Base-by-base conservation (phyloP, 2,797 vertebrate genomes). In the Neoniphon sammara region DNA sequence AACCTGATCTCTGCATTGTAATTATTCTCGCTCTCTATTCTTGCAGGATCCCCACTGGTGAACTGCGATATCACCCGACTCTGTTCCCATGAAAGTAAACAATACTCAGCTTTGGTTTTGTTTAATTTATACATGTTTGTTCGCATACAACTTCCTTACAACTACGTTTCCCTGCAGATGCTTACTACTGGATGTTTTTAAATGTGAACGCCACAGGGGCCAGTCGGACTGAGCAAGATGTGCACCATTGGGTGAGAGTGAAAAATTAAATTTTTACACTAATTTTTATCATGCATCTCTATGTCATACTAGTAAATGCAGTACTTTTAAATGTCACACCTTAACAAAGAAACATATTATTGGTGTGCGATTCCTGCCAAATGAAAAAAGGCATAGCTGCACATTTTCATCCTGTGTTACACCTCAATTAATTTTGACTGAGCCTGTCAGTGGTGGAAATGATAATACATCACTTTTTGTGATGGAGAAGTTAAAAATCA, bases 141-240 rank as follows among this genome's bases (percentile, higher is more conserved):
- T 6, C 0, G 0, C 1, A 23, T 54, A 23, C 27, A 20, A 23
- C 47, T 15, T 21, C 47, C 30, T 56, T 4, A 63, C 7, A 4
- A 7, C 5, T 63, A 10, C 9, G 9, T 44, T 7, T 63, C 30
- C 56, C 62, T 44, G 34, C 76, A 94, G 93, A 44, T 49, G 84
- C 84, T n/a, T 87, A 87, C 31, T 94, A 87, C 59, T 93, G 87
- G 92, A 90, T 93, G 81, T 14, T 73, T 6, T 20, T 93, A 9
- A 62, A 15, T 10, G 88, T 90, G 52, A n/a, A 73, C 3, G 50
- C 30, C 1, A 0, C 0, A 0, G 44, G 36, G 0, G 5, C 11
- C 47, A 50, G 3, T 1, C 46, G 15, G 39, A 67, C 53, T 0
- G 58, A 87, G 36, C 0, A 56, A 17, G 53, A 87, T 0, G 64